Conservation (phyloP, 2,797 vertebrate genomes). For the Anolis apletophallus region DNA sequence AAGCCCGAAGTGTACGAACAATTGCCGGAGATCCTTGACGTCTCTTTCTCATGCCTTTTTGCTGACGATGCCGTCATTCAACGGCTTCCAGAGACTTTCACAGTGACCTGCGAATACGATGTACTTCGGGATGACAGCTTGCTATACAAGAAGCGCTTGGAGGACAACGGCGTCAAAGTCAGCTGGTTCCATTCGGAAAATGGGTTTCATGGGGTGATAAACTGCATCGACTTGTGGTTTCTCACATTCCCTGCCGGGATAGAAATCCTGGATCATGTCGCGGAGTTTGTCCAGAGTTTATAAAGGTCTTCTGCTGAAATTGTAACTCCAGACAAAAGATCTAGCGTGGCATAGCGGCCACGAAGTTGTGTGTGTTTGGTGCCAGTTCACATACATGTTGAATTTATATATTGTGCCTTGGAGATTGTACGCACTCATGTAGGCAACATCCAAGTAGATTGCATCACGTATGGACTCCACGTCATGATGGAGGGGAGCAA, state of each 20-base stretch:
- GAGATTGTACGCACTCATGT: too few relatives aligned
- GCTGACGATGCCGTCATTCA: constrained; percentile 72
- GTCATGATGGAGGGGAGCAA: too few relatives aligned
- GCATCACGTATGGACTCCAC: too few relatives aligned
- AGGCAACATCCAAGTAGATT: too few relatives aligned
- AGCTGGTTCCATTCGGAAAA: constrained; percentile 81
- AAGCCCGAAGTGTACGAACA: constrained; percentile 74
- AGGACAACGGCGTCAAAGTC: constrained; percentile 77
- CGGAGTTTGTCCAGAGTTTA: constrained; percentile 76
- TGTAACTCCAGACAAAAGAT: too few relatives aligned
- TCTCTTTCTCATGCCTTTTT: constrained; percentile 74
- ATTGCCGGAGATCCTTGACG: constrained; percentile 64
- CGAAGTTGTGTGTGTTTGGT: too few relatives aligned
- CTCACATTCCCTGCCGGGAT: constrained; percentile 68
- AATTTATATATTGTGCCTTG: too few relatives aligned
- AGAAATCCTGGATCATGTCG: constrained; percentile 69
- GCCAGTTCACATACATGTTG: too few relatives aligned
- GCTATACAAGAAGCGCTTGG: constrained; percentile 81
- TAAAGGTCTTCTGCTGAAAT: constrained; percentile 16
- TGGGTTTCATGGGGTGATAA: constrained; percentile 81
- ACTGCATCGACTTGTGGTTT: constrained; percentile 65
- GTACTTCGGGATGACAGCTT: constrained; percentile 81
- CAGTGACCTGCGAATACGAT: constrained; percentile 83
- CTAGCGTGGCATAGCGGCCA: too few relatives aligned
- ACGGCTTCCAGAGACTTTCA: constrained; percentile 73